Percentiles rank a stretch among this genome's conserved stretches.
Evolutionary conservation across 2,888 invertebrate genomes (phyloP).

Genomic region (Chrysina gloriosa): DNA sequence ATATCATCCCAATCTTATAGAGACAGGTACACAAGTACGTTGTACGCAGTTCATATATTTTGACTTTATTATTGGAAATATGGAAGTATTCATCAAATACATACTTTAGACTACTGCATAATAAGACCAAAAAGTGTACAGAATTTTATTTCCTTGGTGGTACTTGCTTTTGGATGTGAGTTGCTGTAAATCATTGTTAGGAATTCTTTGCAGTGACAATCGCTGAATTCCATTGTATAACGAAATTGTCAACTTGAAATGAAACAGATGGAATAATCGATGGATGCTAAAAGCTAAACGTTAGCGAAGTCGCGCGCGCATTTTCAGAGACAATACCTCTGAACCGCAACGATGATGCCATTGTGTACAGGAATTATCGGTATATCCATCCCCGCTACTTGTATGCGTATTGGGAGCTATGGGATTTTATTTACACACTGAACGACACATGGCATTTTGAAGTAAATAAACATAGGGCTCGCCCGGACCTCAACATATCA

Average conservation of each 20-base stretch:
- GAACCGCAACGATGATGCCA: neutral
- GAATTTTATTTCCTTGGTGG: no score
- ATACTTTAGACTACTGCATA: no score
- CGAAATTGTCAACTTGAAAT: conserved; percentile 1
- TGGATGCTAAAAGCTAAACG: conserved; percentile 24
- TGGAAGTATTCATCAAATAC: no score
- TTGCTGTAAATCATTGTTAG: neutral
- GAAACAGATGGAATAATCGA: conserved; percentile 29
- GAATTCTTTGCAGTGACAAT: neutral
- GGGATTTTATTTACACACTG: conserved; percentile 16
- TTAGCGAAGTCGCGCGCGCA: conserved; percentile 13
- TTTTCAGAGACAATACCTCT: conserved; percentile 16
- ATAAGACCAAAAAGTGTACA: no score
- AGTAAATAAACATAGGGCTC: conserved; percentile 23
- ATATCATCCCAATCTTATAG: no score
- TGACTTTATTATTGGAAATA: no score
- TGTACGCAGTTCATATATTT: no score
- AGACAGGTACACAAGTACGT: no score
- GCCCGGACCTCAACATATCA: conserved; percentile 21
- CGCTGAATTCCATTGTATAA: conserved; percentile 7
- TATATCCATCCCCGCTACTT: neutral
- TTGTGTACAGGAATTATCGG: conserved; percentile 4
- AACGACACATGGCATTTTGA: conserved; percentile 14
- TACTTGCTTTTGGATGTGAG: no score
- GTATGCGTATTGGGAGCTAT: neutral